These are phyloP conservation scores for Aphidius ervi DNA, from an alignment of 1,140 invertebrate species.

Conservation along the genomic window DNA sequence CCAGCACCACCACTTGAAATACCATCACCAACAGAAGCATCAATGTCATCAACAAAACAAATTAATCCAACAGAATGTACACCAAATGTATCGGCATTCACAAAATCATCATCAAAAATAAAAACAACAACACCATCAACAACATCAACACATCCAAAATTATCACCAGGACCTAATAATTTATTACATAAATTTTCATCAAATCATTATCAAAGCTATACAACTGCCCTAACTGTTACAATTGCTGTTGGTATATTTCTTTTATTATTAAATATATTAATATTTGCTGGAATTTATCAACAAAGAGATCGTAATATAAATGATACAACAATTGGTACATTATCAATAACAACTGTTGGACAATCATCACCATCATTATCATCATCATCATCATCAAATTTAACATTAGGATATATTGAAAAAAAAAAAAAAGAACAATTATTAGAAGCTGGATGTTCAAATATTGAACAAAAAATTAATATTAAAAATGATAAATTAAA, in stretches of 20 bases:
- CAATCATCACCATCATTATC: constrained; percentile 51
- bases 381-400: constrained; percentile 24
- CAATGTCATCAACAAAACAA: constrained; percentile 33
- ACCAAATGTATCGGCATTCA: constrained; percentile 47
- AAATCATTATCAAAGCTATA: constrained; percentile 81
- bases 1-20: constrained; percentile 49
- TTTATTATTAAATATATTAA: constrained; percentile 85
- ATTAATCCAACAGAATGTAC: constrained; percentile 46
- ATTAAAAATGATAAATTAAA: constrained; percentile 52
- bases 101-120: constrained; percentile 47
- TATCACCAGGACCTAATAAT: constrained; percentile 56
- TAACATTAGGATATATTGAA: constrained; percentile 43
- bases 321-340: constrained; percentile 29
- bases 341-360: constrained; percentile 29
- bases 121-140: constrained; percentile 42
- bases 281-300: constrained; percentile 92
- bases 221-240: constrained; percentile 85
- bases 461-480: constrained; percentile 55
- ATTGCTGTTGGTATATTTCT: constrained; percentile 87
- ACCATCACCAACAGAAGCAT: constrained; percentile 50
- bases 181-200: constrained; percentile 69
- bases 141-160: constrained; percentile 39
- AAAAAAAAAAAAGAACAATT: constrained; percentile 71
- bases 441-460: constrained; percentile 66
- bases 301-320: constrained; percentile 65